Percentiles rank a stretch among this genome's conserved stretches.
Evolutionary conservation across 2,888 invertebrate species (phyloP).

Genomic region (Neria commutata): DNA sequence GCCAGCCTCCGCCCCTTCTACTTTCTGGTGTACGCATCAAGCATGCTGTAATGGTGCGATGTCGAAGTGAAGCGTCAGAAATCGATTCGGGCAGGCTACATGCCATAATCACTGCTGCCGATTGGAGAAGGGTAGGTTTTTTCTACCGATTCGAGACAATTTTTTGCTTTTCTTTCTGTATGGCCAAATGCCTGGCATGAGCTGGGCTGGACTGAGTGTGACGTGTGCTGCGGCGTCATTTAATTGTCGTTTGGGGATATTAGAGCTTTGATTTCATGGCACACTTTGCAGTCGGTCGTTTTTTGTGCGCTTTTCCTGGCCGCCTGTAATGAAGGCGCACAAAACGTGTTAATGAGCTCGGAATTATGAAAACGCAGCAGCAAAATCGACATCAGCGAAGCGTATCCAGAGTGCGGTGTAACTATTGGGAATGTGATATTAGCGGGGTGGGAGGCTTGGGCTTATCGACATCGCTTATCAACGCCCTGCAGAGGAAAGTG

Average conservation of each 20-base stretch:
- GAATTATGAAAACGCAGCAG: no score
- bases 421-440: no score
- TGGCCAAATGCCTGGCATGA: not conserved
- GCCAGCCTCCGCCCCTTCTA: no score
- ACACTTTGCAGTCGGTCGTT: not conserved
- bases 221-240: constrained; percentile 7
- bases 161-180: not conserved
- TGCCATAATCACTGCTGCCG: not conserved
- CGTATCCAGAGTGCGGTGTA: no score
- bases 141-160: not conserved
- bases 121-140: not conserved
- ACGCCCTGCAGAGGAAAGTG: no score
- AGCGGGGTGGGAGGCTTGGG: no score
- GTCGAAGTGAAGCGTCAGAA: constrained; percentile 15
- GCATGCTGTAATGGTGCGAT: no score
- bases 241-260: constrained; percentile 12
- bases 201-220: no score
- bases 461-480: no score
- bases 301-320: not conserved
- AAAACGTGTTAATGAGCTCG: constrained; percentile 20
- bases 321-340: not conserved
- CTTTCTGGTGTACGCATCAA: no score
- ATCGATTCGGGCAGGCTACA: constrained; percentile 14
- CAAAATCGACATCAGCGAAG: no score
- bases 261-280: constrained; percentile 13